Evolutionary conservation across 2,113 vertebrate species (phyloP), one percentile per base, ranked within the genome.

Genomic region (Sialia sialis): DNA sequence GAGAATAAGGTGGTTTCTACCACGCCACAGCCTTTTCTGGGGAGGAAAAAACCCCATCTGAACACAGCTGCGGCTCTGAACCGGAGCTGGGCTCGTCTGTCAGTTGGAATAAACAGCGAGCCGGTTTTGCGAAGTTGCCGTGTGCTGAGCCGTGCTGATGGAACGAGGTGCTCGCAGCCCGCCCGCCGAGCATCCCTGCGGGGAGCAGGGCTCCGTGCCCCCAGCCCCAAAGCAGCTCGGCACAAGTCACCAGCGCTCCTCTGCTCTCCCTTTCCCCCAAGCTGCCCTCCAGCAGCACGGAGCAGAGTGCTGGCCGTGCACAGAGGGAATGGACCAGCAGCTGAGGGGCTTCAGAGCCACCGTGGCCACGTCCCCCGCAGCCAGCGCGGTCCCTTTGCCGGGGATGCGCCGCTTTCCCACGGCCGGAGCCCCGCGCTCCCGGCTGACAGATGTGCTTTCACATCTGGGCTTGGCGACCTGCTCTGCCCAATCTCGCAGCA

Each of bases 281-380:
- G 0, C 56, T 60, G 67, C 12, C 93, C 78, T 1, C 55, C 32
- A 9, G 81, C 72, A 20, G 2, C 78, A 0, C 91, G 2, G 48
- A 20, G 58, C 59, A 6, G 29, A n/a, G n/a, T n/a, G n/a, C 6
- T 2, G 25, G 39, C 27, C 17, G 8, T 0, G 21, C 2, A 0
- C 1, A 7, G 32, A 6, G 36, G 32, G 89, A 10, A 46, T 0
- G 48, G 81, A 51, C 34, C 34, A 4, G 80, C 49, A 19, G 63
- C 43, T 26, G 54, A 73, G 29, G 22, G 67, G 84, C 17, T 67
- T 18, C 44, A 4, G 86, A 52, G 70, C 22, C 48, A 2, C 86
- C 8, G 2, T 0, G 46, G 41, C 58, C 46, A 10, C n/a, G 9
- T 64, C 4, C 63, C 60, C 32, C 17, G 2, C 23, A 11, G 56